Percentiles rank a stretch among this genome's conserved stretches.
Conservation (phyloP, 2,888 invertebrate species). For the Agrochola litura region DNA sequence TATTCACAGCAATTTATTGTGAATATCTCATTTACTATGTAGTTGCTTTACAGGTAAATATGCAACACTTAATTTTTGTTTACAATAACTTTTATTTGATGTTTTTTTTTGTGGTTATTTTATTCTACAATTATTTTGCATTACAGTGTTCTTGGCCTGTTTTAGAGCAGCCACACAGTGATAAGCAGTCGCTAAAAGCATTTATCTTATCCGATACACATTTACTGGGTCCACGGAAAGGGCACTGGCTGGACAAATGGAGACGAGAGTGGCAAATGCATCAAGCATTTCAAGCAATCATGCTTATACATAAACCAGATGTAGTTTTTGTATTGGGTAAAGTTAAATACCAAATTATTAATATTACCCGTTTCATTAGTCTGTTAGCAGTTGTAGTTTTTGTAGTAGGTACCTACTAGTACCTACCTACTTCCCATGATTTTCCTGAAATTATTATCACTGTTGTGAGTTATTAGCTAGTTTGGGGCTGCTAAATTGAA, state of each 20-base stretch:
- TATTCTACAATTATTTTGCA: conserved; percentile 7
- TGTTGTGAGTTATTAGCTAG: not conserved
- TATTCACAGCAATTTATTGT: conserved; percentile 79
- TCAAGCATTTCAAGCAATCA: conserved; percentile 96
- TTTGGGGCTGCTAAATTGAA: not conserved
- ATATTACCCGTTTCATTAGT: not conserved
- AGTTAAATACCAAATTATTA: not conserved
- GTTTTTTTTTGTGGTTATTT: not conserved
- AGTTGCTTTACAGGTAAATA: conserved; percentile 79
- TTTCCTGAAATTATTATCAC: not conserved
- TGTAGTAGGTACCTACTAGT: not conserved
- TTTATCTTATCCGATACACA: conserved; percentile 98
- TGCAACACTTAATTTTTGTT: not conserved
- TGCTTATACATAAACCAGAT: conserved; percentile 95
- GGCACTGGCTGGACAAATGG: conserved; percentile 99
- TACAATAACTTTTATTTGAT: not conserved
- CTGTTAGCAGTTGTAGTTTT: not conserved
- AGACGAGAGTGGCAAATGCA: conserved; percentile 99
- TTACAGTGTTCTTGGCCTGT: conserved; percentile 94
- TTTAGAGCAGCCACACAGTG: conserved; percentile 73
- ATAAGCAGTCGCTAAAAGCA: conserved; percentile 90
- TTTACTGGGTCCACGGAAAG: conserved; percentile 95
- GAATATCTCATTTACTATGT: conserved; percentile 84
- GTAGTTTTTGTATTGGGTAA: conserved; percentile 97
- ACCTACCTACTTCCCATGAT: not conserved